Evolutionary conservation across 2,888 invertebrate genomes (phyloP).

Genomic region (Plebejus melissa): DNA sequence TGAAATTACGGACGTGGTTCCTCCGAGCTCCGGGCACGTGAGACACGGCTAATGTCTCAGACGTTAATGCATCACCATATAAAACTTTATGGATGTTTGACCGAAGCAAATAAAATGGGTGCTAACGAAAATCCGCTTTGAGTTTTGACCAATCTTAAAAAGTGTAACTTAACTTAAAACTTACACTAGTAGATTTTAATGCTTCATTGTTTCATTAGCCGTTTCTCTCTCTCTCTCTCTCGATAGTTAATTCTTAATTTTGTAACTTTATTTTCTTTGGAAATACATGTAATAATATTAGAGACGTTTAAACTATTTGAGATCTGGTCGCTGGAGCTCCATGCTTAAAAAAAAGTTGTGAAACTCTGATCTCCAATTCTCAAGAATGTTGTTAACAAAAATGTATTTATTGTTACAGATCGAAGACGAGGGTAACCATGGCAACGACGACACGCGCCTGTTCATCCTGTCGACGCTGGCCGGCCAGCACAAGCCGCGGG

Average conservation of each 20-base stretch:
- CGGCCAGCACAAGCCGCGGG: conserved; percentile 91
- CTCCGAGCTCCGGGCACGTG: conserved; percentile 45
- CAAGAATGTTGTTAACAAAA: neutral
- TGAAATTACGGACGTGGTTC: conserved; percentile 64
- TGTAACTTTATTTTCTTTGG: neutral
- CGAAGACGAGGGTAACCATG: conserved; percentile 98
- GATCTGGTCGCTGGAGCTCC: neutral
- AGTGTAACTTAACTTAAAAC: neutral
- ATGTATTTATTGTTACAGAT: conserved; percentile 82
- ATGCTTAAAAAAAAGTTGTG: neutral
- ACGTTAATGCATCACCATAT: neutral
- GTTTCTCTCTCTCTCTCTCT: too few relatives aligned
- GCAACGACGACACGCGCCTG: conserved; percentile 97
- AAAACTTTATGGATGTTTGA: conserved; percentile 4
- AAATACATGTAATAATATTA: neutral
- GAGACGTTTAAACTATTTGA: neutral
- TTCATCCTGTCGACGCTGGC: conserved; percentile 97
- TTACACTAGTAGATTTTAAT: too few relatives aligned
- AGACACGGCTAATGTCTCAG: conserved; percentile 25
- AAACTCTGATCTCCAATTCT: neutral
- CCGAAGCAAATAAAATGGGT: neutral
- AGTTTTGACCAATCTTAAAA: neutral
- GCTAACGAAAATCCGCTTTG: neutral
- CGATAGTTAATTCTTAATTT: neutral
- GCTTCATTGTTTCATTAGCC: neutral